Evolutionary conservation across 1,140 invertebrate species (phyloP).

Genomic region (Caenorhabditis tropicalis): DNA sequence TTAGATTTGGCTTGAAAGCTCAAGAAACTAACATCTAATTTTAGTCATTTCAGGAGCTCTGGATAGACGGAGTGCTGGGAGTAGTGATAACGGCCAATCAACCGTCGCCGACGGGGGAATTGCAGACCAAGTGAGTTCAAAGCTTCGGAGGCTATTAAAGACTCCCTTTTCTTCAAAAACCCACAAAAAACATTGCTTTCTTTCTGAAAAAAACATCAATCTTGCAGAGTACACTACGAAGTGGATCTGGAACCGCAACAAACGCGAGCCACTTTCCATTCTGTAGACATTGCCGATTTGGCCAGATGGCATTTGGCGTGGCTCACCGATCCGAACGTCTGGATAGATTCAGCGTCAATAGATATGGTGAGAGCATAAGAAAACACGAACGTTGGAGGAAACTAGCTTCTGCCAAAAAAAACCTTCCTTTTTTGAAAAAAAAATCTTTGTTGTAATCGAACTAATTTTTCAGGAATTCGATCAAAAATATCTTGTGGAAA

Average conservation of each 20-base stretch:
- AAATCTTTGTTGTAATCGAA: too few relatives aligned
- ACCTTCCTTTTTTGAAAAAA: background rate
- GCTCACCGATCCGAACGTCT: background rate
- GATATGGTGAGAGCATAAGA: background rate
- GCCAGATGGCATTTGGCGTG: background rate
- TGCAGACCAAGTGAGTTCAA: background rate
- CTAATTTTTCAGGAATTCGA: slow-evolving; percentile 40
- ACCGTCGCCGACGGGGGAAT: background rate
- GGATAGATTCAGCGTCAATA: slow-evolving; percentile 3
- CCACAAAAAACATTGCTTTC: too few relatives aligned
- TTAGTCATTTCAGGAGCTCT: background rate
- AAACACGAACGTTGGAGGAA: background rate
- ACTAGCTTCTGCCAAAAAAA: background rate
- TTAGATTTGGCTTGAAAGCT: background rate
- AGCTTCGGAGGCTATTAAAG: background rate
- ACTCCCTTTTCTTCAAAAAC: background rate
- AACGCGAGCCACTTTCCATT: background rate
- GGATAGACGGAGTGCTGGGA: slow-evolving; percentile 3
- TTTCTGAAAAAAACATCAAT: too few relatives aligned
- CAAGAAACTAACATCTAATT: background rate
- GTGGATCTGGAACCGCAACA: background rate
- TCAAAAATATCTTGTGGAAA: background rate
- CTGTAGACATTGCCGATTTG: background rate
- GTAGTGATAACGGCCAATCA: background rate
- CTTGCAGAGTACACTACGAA: background rate